Percentiles rank a stretch among this genome's conserved stretches.
Evolutionary conservation across 1,140 invertebrate species (phyloP).

Genomic region (Cotesia glomerata): DNA sequence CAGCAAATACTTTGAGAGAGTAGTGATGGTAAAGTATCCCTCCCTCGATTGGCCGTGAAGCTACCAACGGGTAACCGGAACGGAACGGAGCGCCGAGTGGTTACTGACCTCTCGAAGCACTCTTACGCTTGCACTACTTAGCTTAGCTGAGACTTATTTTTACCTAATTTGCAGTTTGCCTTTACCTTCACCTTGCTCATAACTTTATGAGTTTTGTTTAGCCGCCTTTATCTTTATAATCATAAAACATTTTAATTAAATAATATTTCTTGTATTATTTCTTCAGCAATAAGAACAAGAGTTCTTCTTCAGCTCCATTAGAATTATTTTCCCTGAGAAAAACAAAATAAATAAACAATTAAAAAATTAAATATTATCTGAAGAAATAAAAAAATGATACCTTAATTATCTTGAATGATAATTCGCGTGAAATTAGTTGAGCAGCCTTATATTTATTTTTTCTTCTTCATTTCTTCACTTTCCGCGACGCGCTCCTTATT

Average conservation of each 20-base stretch:
- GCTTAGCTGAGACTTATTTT: constrained; percentile 30
- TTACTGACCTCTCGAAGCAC: constrained; percentile 62
- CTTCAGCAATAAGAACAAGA: too few species aligned
- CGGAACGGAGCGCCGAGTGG: constrained; percentile 56
- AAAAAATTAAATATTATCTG: neutral
- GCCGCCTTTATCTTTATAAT: neutral
- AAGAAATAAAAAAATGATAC: neutral
- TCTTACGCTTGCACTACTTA: constrained; percentile 65
- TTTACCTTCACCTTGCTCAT: constrained; percentile 56
- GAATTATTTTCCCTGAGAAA: too few species aligned
- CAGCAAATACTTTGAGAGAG: constrained; percentile 44
- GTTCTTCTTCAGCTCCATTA: too few species aligned
- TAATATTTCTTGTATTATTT: too few species aligned
- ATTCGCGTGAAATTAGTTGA: neutral
- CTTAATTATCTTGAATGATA: constrained; percentile 29
- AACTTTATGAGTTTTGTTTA: neutral
- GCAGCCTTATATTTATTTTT: neutral
- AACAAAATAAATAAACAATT: too few species aligned
- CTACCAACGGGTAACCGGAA: constrained; percentile 57
- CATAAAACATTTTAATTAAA: neutral
- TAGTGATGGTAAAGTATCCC: constrained; percentile 30
- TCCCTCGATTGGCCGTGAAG: constrained; percentile 45
- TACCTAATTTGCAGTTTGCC: constrained; percentile 36
- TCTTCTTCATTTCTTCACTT: constrained; percentile 7
- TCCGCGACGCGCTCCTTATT: neutral